Conservation (phyloP, 2,113 vertebrate species). For the Gopherus flavomarginatus region DNA sequence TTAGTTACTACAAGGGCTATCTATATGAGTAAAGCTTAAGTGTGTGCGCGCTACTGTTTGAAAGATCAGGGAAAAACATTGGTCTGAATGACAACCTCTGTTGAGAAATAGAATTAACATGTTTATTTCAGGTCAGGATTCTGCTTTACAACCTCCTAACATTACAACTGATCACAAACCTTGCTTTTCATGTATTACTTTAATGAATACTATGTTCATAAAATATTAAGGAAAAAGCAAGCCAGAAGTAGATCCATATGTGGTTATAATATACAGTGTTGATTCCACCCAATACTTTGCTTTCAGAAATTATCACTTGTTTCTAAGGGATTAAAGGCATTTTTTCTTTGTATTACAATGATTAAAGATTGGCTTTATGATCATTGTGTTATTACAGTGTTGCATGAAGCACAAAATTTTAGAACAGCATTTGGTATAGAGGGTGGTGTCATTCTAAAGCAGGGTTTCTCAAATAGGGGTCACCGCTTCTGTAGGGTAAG, state of each 20-base stretch:
- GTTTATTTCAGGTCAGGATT: background rate
- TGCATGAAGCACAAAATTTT: background rate
- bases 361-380: background rate
- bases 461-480: too few species aligned
- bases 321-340: background rate
- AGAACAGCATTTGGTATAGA: background rate
- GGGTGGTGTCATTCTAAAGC: too few species aligned
- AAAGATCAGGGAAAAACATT: too few species aligned
- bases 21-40: too few species aligned
- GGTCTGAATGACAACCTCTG: background rate
- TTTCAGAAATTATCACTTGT: background rate
- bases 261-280: background rate
- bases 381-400: background rate
- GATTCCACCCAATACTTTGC: background rate
- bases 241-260: rapidly evolving
- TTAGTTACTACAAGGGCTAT: too few species aligned
- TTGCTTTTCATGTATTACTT: background rate
- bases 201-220: background rate
- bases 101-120: background rate
- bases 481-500: too few species aligned
- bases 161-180: background rate
- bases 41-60: too few species aligned
- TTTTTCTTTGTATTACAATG: background rate
- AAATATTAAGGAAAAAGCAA: background rate
- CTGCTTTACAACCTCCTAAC: background rate